These are phyloP conservation scores for Corythornis vintsioides DNA, from an alignment of 2,113 vertebrate genomes.

Conservation along the genomic window DNA sequence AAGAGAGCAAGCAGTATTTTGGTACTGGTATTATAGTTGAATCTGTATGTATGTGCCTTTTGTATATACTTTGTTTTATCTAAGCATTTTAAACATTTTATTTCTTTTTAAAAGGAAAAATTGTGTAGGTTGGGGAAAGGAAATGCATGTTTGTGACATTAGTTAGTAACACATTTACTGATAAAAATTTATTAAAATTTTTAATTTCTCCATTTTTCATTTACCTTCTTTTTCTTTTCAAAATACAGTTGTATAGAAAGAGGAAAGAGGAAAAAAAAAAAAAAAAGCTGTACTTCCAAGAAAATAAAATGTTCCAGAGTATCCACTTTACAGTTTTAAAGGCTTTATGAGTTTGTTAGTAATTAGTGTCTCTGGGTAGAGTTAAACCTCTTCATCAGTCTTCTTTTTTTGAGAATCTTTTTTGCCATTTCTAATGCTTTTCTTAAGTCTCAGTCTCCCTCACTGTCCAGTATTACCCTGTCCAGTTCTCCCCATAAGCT, in stretches of 20 bases:
- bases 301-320: background rate
- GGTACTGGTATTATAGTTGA: background rate
- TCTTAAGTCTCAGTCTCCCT: background rate
- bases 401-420: background rate
- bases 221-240: background rate
- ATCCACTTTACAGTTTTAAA: background rate
- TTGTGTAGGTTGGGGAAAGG: too few species aligned
- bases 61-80: background rate
- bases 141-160: too few species aligned
- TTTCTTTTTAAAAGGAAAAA: background rate
- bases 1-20: background rate
- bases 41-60: background rate
- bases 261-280: background rate
- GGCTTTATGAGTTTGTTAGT: background rate
- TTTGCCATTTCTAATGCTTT: background rate
- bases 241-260: background rate
- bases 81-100: background rate
- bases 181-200: background rate
- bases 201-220: background rate
- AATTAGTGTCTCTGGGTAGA: background rate
- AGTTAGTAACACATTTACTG: too few species aligned
- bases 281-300: background rate
- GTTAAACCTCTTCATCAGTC: background rate
- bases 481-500: background rate
- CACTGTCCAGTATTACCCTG: background rate